These are phyloP conservation scores for Scleropages formosus DNA, from an alignment of 2,797 vertebrate species.

Conservation along the genomic window DNA sequence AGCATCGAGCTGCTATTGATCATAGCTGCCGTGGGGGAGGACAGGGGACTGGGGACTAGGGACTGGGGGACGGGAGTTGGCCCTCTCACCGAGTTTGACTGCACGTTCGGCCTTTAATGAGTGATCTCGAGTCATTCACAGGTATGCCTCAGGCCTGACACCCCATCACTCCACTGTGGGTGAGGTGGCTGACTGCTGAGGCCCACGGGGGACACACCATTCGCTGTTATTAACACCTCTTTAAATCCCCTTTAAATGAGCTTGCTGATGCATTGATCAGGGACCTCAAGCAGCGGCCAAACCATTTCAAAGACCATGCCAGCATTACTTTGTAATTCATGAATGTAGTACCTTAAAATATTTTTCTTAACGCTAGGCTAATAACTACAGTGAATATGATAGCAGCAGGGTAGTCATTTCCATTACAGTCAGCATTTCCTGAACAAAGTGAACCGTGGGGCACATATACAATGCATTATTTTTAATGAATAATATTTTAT, in stretches of 20 bases:
- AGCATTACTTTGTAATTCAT: conserved; percentile 16
- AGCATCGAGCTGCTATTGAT: conserved; percentile 20
- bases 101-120: not conserved
- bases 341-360: not conserved
- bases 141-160: not conserved
- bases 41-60: too few species aligned
- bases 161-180: conserved; percentile 17
- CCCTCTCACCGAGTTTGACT: conserved; percentile 21
- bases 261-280: conserved; percentile 13
- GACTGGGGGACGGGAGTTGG: not conserved
- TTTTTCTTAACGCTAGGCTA: too few species aligned
- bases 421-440: too few species aligned
- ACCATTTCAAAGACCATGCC: not conserved
- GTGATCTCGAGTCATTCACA: conserved; percentile 10
- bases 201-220: not conserved
- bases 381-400: too few species aligned
- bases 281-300: not conserved
- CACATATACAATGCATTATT: too few species aligned
- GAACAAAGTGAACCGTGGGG: too few species aligned
- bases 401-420: too few species aligned
- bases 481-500: too few species aligned
- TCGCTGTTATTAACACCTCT: conserved; percentile 17
- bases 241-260: conserved; percentile 9
- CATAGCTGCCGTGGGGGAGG: conserved; percentile 10
- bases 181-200: not conserved